phyloP scores from a whole-genome alignment of 1,140 invertebrate species.

The Physella acuta region DNA sequence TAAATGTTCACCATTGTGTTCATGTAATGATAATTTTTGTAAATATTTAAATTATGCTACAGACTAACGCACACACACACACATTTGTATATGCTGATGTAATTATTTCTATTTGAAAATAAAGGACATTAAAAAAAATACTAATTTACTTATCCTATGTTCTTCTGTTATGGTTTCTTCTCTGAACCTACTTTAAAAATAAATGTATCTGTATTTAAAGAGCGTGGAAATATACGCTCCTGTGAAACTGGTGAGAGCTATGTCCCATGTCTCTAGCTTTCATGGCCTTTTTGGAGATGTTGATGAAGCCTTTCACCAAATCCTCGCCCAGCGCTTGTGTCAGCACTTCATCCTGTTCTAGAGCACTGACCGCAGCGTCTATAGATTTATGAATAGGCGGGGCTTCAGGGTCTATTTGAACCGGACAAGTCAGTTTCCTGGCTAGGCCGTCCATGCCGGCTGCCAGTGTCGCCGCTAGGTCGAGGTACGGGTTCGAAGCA shows the following conservation, averaged over 20 bases:
- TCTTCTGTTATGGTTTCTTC: too few relatives aligned
- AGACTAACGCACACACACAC: too few relatives aligned
- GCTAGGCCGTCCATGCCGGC: conserved; percentile 40
- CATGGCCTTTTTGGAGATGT: not conserved
- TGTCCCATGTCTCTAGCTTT: not conserved
- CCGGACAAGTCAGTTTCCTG: conserved; percentile 26
- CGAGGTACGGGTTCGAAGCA: conserved; percentile 37
- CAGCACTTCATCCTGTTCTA: conserved; percentile 7
- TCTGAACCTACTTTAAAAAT: too few relatives aligned
- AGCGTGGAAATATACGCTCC: not conserved
- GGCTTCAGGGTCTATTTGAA: not conserved
- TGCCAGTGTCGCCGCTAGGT: conserved; percentile 33
- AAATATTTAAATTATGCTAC: too few relatives aligned
- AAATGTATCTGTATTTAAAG: too few relatives aligned
- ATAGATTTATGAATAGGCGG: not conserved
- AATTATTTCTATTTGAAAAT: too few relatives aligned
- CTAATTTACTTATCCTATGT: too few relatives aligned
- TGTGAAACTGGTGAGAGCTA: not conserved
- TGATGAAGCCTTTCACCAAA: not conserved
- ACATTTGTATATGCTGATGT: too few relatives aligned
- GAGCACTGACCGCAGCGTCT: not conserved
- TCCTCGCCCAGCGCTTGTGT: conserved; percentile 13
- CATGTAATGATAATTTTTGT: too few relatives aligned
- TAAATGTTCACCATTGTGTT: too few relatives aligned
- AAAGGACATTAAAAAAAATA: too few relatives aligned